phyloP scores from a whole-genome alignment of 2,113 vertebrate genomes.

The Oreochromis spilurus region DNA sequence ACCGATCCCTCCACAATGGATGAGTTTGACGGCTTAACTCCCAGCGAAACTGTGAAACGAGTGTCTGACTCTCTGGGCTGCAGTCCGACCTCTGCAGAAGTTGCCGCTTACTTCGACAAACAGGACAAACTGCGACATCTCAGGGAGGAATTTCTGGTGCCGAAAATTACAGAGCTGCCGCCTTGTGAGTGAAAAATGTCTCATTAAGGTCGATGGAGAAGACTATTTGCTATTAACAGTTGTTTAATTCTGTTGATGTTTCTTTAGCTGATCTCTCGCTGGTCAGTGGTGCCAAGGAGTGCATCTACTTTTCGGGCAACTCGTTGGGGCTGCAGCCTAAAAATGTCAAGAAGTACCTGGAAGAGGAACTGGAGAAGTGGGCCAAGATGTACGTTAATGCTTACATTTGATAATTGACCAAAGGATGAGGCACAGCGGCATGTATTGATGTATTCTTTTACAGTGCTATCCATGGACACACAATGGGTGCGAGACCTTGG shows the following conservation, averaged over 20 bases:
- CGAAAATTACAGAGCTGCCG: slow-evolving; percentile 82
- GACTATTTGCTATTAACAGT: neutral
- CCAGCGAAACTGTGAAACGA: slow-evolving; percentile 61
- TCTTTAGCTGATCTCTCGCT: slow-evolving; percentile 78
- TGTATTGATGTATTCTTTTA: neutral
- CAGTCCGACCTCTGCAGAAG: slow-evolving; percentile 64
- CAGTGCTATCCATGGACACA: slow-evolving; percentile 86
- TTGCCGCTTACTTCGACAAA: slow-evolving; percentile 80
- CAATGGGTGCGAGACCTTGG: slow-evolving; percentile 81
- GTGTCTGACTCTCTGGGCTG: slow-evolving; percentile 72
- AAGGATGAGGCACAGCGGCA: neutral
- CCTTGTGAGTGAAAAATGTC: slow-evolving; percentile 72
- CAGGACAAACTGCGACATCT: slow-evolving; percentile 79
- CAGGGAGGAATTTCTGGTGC: slow-evolving; percentile 77
- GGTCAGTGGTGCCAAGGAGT: slow-evolving; percentile 74
- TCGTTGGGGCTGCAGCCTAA: slow-evolving; percentile 92
- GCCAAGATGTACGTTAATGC: slow-evolving; percentile 77
- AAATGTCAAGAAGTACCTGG: slow-evolving; percentile 77
- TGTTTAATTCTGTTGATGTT: neutral
- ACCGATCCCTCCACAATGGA: slow-evolving; percentile 68
- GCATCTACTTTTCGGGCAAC: slow-evolving; percentile 87
- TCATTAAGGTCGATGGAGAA: neutral
- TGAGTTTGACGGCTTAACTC: slow-evolving; percentile 10
- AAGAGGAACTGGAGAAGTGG: slow-evolving; percentile 93
- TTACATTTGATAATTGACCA: neutral